These are phyloP conservation scores for Brienomyrus longianalis DNA, from an alignment of 2,113 vertebrate species.

Conservation along the genomic window DNA sequence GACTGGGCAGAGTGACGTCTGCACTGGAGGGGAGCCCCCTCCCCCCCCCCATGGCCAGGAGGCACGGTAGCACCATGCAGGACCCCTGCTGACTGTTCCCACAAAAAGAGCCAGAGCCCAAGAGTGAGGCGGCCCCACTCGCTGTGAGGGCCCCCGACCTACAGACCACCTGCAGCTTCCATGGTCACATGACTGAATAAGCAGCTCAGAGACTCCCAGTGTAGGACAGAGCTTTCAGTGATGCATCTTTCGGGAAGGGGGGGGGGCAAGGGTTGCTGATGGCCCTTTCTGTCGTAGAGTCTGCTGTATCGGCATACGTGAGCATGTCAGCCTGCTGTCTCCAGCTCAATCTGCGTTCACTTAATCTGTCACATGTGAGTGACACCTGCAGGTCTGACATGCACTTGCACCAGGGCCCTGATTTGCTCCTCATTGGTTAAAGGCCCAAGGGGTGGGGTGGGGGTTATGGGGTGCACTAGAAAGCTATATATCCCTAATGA, in stretches of 20 bases:
- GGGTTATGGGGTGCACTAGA: not conserved
- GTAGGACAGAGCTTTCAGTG: not conserved
- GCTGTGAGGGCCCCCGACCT: not conserved
- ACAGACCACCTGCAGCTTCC: not conserved
- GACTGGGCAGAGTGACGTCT: not conserved
- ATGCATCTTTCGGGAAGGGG: not conserved
- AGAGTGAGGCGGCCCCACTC: not conserved
- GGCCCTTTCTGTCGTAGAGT: not conserved
- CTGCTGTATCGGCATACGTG: not conserved
- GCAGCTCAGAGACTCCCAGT: not conserved
- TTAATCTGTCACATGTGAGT: too few species aligned
- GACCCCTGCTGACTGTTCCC: not conserved
- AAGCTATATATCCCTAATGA: not conserved
- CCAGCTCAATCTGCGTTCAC: not conserved
- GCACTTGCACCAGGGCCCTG: not conserved
- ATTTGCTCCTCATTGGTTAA: not conserved
- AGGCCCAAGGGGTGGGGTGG: not conserved
- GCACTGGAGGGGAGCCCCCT: not conserved
- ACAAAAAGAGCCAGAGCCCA: not conserved
- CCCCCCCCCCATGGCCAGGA: not conserved
- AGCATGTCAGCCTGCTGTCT: not conserved
- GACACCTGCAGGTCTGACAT: not conserved
- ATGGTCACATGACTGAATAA: not conserved
- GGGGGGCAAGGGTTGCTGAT: not conserved
- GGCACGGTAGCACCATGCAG: not conserved